phyloP scores from a whole-genome alignment of 2,888 invertebrate species.

The Ectemnius lituratus region DNA sequence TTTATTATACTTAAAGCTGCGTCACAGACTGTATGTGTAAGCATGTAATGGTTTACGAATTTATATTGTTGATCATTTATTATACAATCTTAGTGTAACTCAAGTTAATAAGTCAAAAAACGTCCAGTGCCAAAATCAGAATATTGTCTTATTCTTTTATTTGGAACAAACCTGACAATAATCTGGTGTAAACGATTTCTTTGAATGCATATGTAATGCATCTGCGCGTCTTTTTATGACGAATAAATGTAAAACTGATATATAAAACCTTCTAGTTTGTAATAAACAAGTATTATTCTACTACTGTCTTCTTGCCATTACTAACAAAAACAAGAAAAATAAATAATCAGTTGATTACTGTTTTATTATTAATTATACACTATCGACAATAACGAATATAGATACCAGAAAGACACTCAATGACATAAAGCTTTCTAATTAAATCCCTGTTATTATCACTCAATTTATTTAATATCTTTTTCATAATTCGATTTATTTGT shows the following conservation, averaged over 20 bases:
- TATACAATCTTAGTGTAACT: slow-evolving; percentile 41
- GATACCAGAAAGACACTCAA: slow-evolving; percentile 3
- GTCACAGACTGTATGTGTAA: slow-evolving; percentile 37
- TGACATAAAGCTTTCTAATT: neutral
- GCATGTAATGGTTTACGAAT: slow-evolving; percentile 43
- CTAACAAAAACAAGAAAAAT: slow-evolving; percentile 21
- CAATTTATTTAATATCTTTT: slow-evolving; percentile 10
- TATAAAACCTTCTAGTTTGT: slow-evolving; percentile 64
- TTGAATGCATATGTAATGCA: slow-evolving; percentile 54
- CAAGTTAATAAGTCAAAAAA: slow-evolving; percentile 50
- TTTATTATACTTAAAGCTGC: slow-evolving; percentile 33
- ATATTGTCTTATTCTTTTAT: slow-evolving; percentile 55
- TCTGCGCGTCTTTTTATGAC: slow-evolving; percentile 60
- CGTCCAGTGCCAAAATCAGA: slow-evolving; percentile 74
- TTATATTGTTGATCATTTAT: slow-evolving; percentile 39
- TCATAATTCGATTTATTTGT: slow-evolving; percentile 48
- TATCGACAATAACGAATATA: neutral
- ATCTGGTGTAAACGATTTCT: slow-evolving; percentile 65
- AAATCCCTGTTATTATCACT: neutral
- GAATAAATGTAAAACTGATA: slow-evolving; percentile 56
- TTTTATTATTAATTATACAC: slow-evolving; percentile 10
- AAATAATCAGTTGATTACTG: slow-evolving; percentile 19
- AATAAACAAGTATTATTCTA: slow-evolving; percentile 65
- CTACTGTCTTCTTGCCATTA: slow-evolving; percentile 38
- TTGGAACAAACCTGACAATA: slow-evolving; percentile 69